These are phyloP conservation scores for Myathropa florea DNA, from an alignment of 2,888 invertebrate species.

Conservation along the genomic window DNA sequence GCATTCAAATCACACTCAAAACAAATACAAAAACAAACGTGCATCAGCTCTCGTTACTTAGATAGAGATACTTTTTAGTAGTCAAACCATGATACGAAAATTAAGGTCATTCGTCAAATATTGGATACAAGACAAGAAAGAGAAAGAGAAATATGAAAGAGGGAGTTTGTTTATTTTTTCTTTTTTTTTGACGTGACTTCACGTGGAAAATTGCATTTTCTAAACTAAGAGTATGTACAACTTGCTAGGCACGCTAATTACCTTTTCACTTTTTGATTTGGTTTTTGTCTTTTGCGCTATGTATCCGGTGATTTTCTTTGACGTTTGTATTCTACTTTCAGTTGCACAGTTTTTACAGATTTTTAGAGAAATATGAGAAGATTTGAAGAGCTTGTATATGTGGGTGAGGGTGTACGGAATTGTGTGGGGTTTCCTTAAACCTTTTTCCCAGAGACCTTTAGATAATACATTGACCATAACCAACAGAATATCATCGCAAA, in stretches of 20 bases:
- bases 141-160: neutral
- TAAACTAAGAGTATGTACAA: conserved; percentile 32
- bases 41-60: conserved; percentile 22
- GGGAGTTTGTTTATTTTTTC: neutral
- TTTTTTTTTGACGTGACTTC: conserved; percentile 24
- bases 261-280: conserved; percentile 25
- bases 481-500: conserved; percentile 59
- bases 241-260: conserved; percentile 40
- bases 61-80: too few species aligned
- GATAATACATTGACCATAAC: conserved; percentile 60
- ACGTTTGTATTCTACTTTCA: conserved; percentile 9
- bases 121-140: conserved; percentile 14
- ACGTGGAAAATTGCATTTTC: conserved; percentile 26
- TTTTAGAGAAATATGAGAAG: conserved; percentile 7
- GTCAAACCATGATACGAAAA: conserved; percentile 34
- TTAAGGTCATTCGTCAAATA: conserved; percentile 40
- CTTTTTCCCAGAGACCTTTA: conserved; percentile 40
- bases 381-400: neutral
- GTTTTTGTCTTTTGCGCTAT: conserved; percentile 12
- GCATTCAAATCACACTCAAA: conserved; percentile 59
- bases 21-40: conserved; percentile 31
- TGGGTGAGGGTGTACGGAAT: neutral
- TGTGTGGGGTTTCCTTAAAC: conserved; percentile 33
- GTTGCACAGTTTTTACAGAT: neutral
- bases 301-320: conserved; percentile 12